Conservation (phyloP, 2,113 vertebrate species). For the Elgaria multicarinata region DNA sequence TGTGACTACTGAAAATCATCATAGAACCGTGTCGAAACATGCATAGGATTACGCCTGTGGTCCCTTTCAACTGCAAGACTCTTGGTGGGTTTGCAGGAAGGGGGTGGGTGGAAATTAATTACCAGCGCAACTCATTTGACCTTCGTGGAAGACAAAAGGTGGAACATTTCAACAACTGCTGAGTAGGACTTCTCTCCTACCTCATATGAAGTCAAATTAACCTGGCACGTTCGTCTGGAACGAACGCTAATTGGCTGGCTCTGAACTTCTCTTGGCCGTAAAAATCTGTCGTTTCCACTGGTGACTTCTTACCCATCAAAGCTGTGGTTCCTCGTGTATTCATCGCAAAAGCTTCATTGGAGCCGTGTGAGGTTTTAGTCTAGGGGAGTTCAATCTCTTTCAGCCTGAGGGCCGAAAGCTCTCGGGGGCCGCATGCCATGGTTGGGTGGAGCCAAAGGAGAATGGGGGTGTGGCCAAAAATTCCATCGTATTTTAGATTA, state of each 20-base stretch:
- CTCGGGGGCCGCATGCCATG: too few relatives aligned
- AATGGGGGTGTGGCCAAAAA: too few relatives aligned
- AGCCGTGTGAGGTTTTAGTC: not conserved
- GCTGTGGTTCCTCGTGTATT: too few relatives aligned
- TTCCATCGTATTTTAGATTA: too few relatives aligned
- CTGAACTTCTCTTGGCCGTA: not conserved
- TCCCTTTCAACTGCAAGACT: not conserved
- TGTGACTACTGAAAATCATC: too few relatives aligned
- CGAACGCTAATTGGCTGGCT: not conserved
- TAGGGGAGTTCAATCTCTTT: too few relatives aligned
- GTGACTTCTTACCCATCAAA: not conserved
- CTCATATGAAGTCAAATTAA: not conserved
- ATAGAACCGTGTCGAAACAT: too few relatives aligned
- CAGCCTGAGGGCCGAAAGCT: too few relatives aligned
- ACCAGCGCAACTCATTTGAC: accelerated
- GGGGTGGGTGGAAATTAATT: not conserved
- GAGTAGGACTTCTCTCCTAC: not conserved
- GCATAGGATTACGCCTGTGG: too few relatives aligned
- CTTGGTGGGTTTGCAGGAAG: accelerated
- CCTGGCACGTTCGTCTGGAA: not conserved
- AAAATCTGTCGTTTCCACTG: not conserved
- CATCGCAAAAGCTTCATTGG: not conserved
- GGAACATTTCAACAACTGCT: not conserved
- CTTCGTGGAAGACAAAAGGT: not conserved
- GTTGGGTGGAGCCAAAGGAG: too few relatives aligned